A percentile compares a stretch with the other conserved stretches of the same genome.
phyloP scores from a whole-genome alignment of 2,797 vertebrate genomes.

The Enoplosus armatus region DNA sequence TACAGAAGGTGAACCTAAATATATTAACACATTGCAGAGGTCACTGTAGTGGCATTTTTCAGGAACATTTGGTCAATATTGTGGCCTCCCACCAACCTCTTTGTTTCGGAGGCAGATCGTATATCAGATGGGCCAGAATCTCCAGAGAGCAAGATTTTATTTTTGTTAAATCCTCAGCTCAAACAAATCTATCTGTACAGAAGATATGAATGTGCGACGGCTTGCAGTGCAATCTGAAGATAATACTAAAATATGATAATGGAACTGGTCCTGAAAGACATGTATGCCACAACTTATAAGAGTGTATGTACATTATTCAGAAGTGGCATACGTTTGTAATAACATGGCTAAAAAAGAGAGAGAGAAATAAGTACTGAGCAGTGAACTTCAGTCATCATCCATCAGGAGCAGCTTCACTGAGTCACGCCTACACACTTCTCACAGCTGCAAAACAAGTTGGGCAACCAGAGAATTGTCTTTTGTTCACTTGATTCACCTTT shows the following conservation, averaged over 20 bases:
- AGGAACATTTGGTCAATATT: not conserved
- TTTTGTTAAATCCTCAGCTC: no score
- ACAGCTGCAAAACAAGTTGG: constrained; percentile 48
- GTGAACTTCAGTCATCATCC: constrained; percentile 27
- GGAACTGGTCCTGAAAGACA: not conserved
- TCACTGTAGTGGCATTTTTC: not conserved
- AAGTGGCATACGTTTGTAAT: not conserved
- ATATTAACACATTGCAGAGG: not conserved
- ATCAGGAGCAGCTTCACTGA: constrained; percentile 22
- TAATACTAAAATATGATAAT: not conserved
- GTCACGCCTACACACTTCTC: constrained; percentile 33
- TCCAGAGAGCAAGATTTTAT: no score
- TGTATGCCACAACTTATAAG: not conserved
- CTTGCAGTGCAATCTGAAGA: not conserved
- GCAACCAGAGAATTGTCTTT: constrained; percentile 38
- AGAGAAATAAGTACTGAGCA: constrained; percentile 3
- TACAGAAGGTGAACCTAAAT: not conserved
- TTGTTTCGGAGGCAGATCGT: not conserved
- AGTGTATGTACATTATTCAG: not conserved
- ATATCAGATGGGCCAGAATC: no score
- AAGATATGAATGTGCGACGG: no score
- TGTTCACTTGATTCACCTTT: constrained; percentile 17
- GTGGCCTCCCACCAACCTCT: not conserved
- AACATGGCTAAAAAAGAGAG: not conserved
- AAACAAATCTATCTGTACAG: no score